Conservation (phyloP, 2,888 invertebrate species). For the Orchesellides sinensis region DNA sequence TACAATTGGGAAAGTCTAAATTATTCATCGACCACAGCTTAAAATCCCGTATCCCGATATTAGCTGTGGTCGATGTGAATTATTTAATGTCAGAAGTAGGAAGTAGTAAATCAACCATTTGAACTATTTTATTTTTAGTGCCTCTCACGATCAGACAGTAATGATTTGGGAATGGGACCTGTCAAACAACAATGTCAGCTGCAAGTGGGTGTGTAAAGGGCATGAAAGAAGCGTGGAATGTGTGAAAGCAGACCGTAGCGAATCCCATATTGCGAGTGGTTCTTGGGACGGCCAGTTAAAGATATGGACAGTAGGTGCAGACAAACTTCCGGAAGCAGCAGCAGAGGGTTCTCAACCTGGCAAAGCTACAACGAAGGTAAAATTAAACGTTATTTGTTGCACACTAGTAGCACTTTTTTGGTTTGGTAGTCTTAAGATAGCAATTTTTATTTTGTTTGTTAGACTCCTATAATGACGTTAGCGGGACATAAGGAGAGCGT, state of each 20-base stretch:
- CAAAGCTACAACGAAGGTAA: slow-evolving; percentile 75
- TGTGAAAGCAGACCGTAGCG: slow-evolving; percentile 85
- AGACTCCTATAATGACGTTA: slow-evolving; percentile 90
- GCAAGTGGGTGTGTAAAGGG: slow-evolving; percentile 89
- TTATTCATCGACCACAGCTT: background rate
- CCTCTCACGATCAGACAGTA: slow-evolving; percentile 94
- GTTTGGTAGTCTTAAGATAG: background rate
- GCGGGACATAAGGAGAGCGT: slow-evolving; percentile 96
- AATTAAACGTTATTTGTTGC: background rate
- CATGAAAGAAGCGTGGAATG: slow-evolving; percentile 96
- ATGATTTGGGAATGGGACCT: slow-evolving; percentile 94
- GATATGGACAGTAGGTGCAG: slow-evolving; percentile 84
- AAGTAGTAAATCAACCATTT: background rate
- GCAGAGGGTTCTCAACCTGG: slow-evolving; percentile 71
- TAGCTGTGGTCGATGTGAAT: no score
- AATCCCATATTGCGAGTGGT: slow-evolving; percentile 85
- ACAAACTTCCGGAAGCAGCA: slow-evolving; percentile 69
- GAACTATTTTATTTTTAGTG: slow-evolving; percentile 79
- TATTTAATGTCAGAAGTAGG: no score
- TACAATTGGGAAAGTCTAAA: background rate
- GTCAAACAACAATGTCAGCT: slow-evolving; percentile 85
- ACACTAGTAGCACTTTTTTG: background rate
- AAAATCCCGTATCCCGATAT: background rate
- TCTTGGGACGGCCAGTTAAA: slow-evolving; percentile 96
- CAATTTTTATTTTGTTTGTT: slow-evolving; percentile 63